Base-by-base conservation (phyloP, 2,888 invertebrate genomes). In the Lamellibrachia columna region DNA sequence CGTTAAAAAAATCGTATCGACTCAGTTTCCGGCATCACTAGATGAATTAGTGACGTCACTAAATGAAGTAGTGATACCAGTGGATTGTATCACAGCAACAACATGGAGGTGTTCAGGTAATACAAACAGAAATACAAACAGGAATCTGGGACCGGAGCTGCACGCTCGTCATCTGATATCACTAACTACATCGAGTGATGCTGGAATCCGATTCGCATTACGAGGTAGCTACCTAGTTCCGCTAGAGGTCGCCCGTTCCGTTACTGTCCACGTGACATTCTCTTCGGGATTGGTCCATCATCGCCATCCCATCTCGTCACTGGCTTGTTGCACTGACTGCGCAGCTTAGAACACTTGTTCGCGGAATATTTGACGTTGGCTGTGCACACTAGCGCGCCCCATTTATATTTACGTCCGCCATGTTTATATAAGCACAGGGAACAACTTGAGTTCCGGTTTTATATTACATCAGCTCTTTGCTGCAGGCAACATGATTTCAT, bases 41-140 rank as follows among this genome's bases (percentile, higher is more conserved):
- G 75, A 75, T 75, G 75, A 75, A 75, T 75, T 75, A 75, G 75
- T 75, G 75, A 75, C 75, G 75, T 75, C 75, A 75, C 75, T 75
- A 22, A 75, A 75, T 75, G 75, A 75, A 75, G 22, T 75, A 75
- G 75, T 75, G 75, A 75, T 75, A 75, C 6, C 75, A 75, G 75
- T 75, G 75, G 75, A 75, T n/a, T 15, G 15, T 75, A 75, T 75
- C 22, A 22, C 1, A 22, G 22, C 22, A 75, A n/a, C 15, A 6
- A 75, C n/a, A n/a, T 75, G 75, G 3, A 75, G 75, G n/a, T 22
- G 15, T 75, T n/a, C 75, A 75, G 75, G 4, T 75, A 75, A 15
- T 60, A 4, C 11, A 11, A 4, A 60, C 11, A 60, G 6, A 15
- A 75, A 75, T 22, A 22, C 75, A 75, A 22, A 75, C 75, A 40